Conservation (phyloP, 1,140 invertebrate genomes). For the Ruditapes philippinarum region DNA sequence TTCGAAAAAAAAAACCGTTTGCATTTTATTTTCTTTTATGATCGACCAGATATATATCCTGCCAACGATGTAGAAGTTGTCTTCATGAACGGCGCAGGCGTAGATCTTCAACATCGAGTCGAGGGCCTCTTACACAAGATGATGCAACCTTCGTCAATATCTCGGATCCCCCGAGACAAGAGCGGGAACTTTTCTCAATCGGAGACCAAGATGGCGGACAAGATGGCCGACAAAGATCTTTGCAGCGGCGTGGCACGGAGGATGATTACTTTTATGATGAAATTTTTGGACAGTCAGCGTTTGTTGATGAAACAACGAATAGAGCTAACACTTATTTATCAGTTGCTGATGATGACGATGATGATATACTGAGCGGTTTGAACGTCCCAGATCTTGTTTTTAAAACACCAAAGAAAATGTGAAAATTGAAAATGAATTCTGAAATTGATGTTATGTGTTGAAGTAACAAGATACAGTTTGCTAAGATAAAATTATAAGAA, state of each 20-base stretch:
- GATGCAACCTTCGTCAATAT: conserved; percentile 39
- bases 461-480: too few species aligned
- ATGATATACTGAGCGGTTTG: background rate
- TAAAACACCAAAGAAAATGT: conserved; percentile 31
- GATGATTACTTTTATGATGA: conserved; percentile 58
- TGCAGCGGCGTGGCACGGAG: background rate
- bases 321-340: conserved; percentile 43
- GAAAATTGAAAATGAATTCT: too few species aligned
- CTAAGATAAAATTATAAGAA: too few species aligned
- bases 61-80: conserved; percentile 1
- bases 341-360: conserved; percentile 16
- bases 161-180: background rate
- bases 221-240: conserved; percentile 24
- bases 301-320: conserved; percentile 49
- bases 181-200: conserved; percentile 54
- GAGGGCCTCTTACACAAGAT: conserved; percentile 7
- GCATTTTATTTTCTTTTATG: too few species aligned
- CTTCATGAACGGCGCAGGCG: background rate
- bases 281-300: conserved; percentile 41
- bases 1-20: too few species aligned
- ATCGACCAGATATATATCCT: background rate
- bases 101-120: conserved; percentile 28
- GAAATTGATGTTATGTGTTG: too few species aligned
- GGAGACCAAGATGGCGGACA: conserved; percentile 51
- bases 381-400: conserved; percentile 49